A percentile compares a stretch with the other conserved stretches of the same genome.
Evolutionary conservation across 2,797 vertebrate species (phyloP).

Genomic region (Zenarchopterus dispar): DNA sequence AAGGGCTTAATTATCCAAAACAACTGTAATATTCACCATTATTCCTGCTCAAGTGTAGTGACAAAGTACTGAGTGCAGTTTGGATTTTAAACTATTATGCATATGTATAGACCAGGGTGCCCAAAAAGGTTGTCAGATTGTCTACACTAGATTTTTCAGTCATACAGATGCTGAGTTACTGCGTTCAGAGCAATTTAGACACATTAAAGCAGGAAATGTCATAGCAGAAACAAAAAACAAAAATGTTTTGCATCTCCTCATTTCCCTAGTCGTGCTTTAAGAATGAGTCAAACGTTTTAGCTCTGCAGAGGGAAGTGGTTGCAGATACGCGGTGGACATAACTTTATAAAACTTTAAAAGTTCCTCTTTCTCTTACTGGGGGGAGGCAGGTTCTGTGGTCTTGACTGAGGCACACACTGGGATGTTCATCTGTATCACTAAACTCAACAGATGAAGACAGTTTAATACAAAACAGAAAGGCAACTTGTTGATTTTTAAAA

Average conservation of each 20-base stretch:
- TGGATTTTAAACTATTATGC: slow-evolving; percentile 2
- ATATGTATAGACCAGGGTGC: slow-evolving; percentile 2
- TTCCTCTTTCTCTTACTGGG: slow-evolving; percentile 8
- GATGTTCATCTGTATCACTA: slow-evolving; percentile 50
- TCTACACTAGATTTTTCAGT: slow-evolving; percentile 15
- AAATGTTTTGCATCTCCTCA: background rate
- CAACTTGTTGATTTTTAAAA: slow-evolving; percentile 32
- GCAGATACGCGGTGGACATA: background rate
- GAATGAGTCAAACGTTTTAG: slow-evolving; percentile 8
- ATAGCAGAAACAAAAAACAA: slow-evolving; percentile 3
- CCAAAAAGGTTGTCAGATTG: slow-evolving; percentile 24
- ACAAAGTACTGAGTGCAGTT: slow-evolving; percentile 11
- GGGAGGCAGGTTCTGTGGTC: slow-evolving; percentile 48
- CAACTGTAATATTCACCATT: slow-evolving; percentile 35
- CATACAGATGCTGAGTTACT: background rate
- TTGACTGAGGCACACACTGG: slow-evolving; percentile 61
- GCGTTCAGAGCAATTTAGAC: slow-evolving; percentile 1
- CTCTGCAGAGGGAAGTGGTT: slow-evolving; percentile 27
- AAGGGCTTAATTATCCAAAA: slow-evolving; percentile 38
- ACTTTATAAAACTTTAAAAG: slow-evolving; percentile 10
- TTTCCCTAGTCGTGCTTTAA: background rate
- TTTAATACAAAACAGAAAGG: slow-evolving; percentile 61
- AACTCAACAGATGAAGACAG: slow-evolving; percentile 50
- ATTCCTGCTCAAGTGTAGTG: slow-evolving; percentile 23
- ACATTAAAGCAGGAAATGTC: background rate